A percentile compares a stretch with the other conserved stretches of the same genome.
Conservation (phyloP, 2,888 invertebrate genomes). For the Drosophila flavopinicola region DNA sequence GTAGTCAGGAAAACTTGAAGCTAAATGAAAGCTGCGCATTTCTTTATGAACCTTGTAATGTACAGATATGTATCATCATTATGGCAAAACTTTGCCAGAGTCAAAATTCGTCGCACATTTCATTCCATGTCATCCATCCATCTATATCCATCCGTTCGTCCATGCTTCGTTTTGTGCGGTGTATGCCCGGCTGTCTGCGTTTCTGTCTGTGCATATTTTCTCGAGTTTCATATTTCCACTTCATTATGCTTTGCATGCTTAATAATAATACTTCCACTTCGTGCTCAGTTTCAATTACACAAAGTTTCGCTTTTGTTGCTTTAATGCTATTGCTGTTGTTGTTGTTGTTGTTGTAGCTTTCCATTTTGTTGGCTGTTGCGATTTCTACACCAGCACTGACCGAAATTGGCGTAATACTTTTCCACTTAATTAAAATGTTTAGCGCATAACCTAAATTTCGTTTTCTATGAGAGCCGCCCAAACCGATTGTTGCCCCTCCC, state of each 20-base stretch:
- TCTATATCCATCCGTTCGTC: conserved; percentile 14
- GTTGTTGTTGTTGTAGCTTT: conserved; percentile 64
- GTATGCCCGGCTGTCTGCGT: conserved; percentile 31
- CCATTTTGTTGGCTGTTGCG: conserved; percentile 75
- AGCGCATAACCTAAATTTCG: conserved; percentile 78
- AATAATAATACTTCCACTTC: conserved; percentile 78
- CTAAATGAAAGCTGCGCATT: conserved; percentile 21
- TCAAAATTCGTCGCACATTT: conserved; percentile 16
- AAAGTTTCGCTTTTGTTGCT: conserved; percentile 75
- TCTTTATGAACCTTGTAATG: conserved; percentile 5
- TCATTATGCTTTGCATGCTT: conserved; percentile 80
- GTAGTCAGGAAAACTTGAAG: conserved; percentile 3
- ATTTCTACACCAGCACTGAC: conserved; percentile 72
- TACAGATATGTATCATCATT: conserved; percentile 17
- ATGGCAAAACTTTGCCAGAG: conserved; percentile 23
- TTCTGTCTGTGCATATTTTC: conserved; percentile 39
- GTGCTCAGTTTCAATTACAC: conserved; percentile 76
- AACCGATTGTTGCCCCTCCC: neutral
- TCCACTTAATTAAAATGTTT: conserved; percentile 80
- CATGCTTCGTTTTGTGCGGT: conserved; percentile 30
- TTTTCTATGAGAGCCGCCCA: conserved; percentile 41
- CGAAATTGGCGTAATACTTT: conserved; percentile 77
- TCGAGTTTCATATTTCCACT: conserved; percentile 74
- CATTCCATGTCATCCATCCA: conserved; percentile 13
- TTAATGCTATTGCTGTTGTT: too few species aligned